A percentile compares a stretch with the other conserved stretches of the same genome.
Evolutionary conservation across 2,888 invertebrate genomes (phyloP).

Genomic region (Dione juno): DNA sequence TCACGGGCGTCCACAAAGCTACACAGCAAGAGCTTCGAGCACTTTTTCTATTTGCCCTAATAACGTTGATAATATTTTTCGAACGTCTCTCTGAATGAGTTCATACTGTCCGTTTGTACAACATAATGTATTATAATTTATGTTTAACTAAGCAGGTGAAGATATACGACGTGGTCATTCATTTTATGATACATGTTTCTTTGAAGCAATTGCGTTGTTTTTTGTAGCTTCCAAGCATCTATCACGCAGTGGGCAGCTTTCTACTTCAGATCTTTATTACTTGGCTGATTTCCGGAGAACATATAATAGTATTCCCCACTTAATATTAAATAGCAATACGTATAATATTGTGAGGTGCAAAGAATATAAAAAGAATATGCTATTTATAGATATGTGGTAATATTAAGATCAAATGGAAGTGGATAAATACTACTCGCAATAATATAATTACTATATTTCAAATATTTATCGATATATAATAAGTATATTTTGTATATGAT

Average conservation of each 20-base stretch:
- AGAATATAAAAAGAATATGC: not conserved
- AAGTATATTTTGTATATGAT: not conserved
- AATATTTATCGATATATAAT: not conserved
- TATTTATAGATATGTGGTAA: not conserved
- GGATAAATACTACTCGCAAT: too few species aligned
- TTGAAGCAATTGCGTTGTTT: constrained; percentile 82
- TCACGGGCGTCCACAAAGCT: constrained; percentile 62
- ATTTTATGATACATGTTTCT: constrained; percentile 82
- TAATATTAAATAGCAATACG: constrained; percentile 39
- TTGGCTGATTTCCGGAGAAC: constrained; percentile 78
- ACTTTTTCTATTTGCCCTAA: constrained; percentile 70
- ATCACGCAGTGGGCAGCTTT: constrained; percentile 82
- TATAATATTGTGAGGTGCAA: not conserved
- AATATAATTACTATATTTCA: too few species aligned
- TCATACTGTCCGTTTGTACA: constrained; percentile 81
- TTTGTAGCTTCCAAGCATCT: constrained; percentile 79
- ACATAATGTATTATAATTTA: constrained; percentile 83
- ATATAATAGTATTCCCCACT: constrained; percentile 33
- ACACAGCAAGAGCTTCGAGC: constrained; percentile 63
- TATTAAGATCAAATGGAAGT: not conserved
- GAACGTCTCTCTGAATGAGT: constrained; percentile 80
- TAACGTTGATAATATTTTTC: constrained; percentile 72
- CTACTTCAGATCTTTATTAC: constrained; percentile 79
- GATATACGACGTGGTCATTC: constrained; percentile 82
- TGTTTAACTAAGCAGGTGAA: constrained; percentile 83